Conservation (phyloP, 1,140 invertebrate genomes). For the Cardiocondyla obscurior region DNA sequence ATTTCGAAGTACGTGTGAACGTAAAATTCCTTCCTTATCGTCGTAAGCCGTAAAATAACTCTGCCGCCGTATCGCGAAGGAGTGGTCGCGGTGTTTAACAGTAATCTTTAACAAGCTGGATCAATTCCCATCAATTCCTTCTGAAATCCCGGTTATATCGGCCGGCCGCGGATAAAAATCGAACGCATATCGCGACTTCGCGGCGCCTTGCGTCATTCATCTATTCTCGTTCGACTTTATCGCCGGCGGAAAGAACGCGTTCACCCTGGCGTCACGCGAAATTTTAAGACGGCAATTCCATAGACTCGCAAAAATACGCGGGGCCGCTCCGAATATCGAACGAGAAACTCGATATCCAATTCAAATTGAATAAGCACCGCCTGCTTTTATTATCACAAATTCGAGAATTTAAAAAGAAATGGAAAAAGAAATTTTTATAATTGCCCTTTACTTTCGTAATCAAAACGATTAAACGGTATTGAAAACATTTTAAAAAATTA, state of each 20-base stretch:
- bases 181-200: constrained; percentile 64
- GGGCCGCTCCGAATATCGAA: constrained; percentile 22
- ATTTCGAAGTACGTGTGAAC: background rate
- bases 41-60: background rate
- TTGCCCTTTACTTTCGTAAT: background rate
- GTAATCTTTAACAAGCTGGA: background rate
- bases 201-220: constrained; percentile 67
- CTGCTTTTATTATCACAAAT: background rate
- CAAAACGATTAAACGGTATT: background rate
- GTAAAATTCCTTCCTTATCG: background rate
- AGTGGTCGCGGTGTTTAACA: background rate
- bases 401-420: background rate
- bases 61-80: background rate
- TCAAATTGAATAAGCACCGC: background rate
- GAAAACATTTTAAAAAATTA: background rate
- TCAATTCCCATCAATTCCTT: background rate
- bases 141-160: constrained; percentile 37
- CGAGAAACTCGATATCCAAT: background rate
- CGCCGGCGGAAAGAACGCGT: constrained; percentile 46
- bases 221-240: constrained; percentile 67
- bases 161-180: constrained; percentile 55
- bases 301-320: constrained; percentile 31
- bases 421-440: too few species aligned
- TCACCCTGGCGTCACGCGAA: constrained; percentile 50
- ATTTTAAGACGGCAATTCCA: constrained; percentile 61